Evolutionary conservation across 2,888 invertebrate genomes (phyloP).

Genomic region (Andrena marginata): DNA sequence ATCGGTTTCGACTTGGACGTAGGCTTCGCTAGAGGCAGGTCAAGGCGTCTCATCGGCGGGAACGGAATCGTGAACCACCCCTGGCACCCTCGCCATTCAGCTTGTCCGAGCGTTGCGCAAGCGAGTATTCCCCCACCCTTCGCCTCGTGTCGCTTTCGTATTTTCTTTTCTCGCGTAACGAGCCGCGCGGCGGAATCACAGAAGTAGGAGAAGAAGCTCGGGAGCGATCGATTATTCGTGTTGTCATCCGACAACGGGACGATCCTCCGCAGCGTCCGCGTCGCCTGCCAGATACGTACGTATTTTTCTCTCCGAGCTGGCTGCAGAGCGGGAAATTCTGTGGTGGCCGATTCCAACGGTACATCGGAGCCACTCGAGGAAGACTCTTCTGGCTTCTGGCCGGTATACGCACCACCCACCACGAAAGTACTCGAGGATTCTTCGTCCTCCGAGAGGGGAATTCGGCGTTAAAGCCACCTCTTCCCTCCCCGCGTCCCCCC

Average conservation of each 20-base stretch:
- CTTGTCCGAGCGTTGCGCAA: neutral
- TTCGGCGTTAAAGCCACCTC: constrained; percentile 55
- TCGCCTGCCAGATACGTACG: constrained; percentile 12
- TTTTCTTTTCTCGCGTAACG: neutral
- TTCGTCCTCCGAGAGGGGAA: constrained; percentile 62
- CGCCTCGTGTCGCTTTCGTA: neutral
- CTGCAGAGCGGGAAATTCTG: constrained; percentile 60
- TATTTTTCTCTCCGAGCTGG: constrained; percentile 46
- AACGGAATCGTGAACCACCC: constrained; percentile 53
- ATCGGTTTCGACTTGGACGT: constrained; percentile 53
- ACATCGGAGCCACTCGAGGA: constrained; percentile 63
- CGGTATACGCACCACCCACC: constrained; percentile 64
- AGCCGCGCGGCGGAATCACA: neutral
- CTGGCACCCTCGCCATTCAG: constrained; percentile 18
- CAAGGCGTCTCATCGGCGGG: constrained; percentile 48
- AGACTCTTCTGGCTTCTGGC: constrained; percentile 42
- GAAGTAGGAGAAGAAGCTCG: neutral
- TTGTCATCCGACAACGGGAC: constrained; percentile 1
- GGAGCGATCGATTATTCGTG: neutral
- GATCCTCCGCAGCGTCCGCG: neutral
- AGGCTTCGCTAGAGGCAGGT: constrained; percentile 64
- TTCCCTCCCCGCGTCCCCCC: neutral
- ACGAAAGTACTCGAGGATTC: constrained; percentile 62
- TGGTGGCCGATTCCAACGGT: constrained; percentile 63
- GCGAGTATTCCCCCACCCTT: constrained; percentile 16